Conservation (phyloP, 2,888 invertebrate species). For the Ochropacha duplaris region DNA sequence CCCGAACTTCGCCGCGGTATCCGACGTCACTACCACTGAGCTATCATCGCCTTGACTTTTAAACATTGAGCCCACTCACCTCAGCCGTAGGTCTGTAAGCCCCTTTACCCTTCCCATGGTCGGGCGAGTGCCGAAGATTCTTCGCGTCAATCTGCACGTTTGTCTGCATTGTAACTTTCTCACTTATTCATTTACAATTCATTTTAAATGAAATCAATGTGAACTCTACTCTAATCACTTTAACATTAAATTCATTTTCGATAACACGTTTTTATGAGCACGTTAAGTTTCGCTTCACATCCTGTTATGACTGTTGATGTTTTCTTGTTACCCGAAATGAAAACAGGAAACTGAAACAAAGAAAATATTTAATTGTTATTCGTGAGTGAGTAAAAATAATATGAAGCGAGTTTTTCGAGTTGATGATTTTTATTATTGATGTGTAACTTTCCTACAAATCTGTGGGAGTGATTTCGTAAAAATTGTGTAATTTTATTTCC, state of each 20-base stretch:
- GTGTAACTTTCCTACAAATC: no score
- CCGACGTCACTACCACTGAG: no score
- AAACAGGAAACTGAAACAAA: background rate
- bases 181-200: slow-evolving; percentile 7
- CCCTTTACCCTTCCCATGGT: slow-evolving; percentile 82
- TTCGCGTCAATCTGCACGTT: slow-evolving; percentile 90
- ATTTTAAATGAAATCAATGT: background rate
- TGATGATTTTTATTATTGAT: no score
- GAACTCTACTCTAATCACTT: no score
- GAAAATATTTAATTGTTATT: background rate
- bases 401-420: no score
- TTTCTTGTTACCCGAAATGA: background rate
- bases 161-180: slow-evolving; percentile 84
- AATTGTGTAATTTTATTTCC: no score
- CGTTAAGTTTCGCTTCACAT: background rate
- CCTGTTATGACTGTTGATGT: background rate
- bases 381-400: no score
- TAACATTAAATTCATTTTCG: no score
- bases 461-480: no score
- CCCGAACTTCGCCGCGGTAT: no score
- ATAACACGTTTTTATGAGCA: background rate
- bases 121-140: slow-evolving; percentile 84
- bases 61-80: no score
- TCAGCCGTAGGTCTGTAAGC: slow-evolving; percentile 75
- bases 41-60: no score